Percentiles rank a stretch among this genome's conserved stretches.
Conservation (phyloP, 2,797 vertebrate genomes). For the Alouatta caraya region DNA sequence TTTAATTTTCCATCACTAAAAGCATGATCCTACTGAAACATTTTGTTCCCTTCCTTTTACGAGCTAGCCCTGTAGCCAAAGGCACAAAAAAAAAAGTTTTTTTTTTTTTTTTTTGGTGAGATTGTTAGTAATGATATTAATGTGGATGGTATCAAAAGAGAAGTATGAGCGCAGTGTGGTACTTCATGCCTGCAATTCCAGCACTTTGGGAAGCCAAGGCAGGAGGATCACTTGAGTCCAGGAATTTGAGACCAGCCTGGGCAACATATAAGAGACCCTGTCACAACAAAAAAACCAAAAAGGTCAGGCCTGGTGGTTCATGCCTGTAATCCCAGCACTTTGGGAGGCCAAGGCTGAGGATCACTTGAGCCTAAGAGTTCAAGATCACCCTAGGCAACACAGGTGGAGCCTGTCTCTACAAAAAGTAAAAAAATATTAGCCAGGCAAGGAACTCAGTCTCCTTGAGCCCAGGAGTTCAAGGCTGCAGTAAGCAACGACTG, state of each 20-base stretch:
- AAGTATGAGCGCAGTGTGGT: neutral
- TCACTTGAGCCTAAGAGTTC: neutral
- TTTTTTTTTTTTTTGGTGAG: neutral
- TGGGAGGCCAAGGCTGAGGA: neutral
- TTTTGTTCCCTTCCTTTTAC: constrained; percentile 60
- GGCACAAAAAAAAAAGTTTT: neutral
- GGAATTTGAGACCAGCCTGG: neutral
- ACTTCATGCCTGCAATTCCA: neutral
- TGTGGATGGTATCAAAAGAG: neutral
- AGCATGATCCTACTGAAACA: constrained; percentile 57
- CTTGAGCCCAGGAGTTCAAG: neutral
- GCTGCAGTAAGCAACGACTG: neutral
- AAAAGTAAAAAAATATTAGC: neutral
- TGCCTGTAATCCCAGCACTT: neutral
- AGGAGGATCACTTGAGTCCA: neutral
- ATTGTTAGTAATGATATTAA: constrained; percentile 12
- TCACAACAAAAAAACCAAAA: neutral
- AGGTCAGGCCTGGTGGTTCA: neutral
- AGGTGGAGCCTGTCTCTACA: neutral
- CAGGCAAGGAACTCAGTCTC: neutral
- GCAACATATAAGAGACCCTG: neutral
- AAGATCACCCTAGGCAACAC: neutral
- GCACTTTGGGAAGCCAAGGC: neutral
- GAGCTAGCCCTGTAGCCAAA: constrained; percentile 39
- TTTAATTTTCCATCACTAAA: constrained; percentile 48